Evolutionary conservation across 2,797 vertebrate genomes (phyloP), one percentile per base, ranked within the genome.

Genomic region (Hemitrygon akajei): DNA sequence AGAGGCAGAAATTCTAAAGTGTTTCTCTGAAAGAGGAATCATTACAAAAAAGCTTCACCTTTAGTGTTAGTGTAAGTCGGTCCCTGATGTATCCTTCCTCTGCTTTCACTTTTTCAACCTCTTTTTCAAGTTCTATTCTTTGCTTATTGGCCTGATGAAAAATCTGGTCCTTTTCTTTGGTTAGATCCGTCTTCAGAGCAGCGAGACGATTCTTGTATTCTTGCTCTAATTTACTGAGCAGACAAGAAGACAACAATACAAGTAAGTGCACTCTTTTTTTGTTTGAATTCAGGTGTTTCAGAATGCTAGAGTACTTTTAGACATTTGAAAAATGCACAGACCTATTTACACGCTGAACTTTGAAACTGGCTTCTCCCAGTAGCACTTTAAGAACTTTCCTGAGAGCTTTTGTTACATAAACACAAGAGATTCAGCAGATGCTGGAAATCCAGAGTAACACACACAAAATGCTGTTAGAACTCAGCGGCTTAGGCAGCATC

Each of bases 51-150:
- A 73, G 0, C 2, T 30, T 91, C 97, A 99, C 99, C 98, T 99
- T 99, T 82, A 98, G 95, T 1, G 97, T 96, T 87, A 99, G 96
- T 34, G 97, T 96, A 0, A 99, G 98, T 93, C 97, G 98, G 94
- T 99, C 98, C 77, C 98, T 94, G 93, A 98, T 95, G 76, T 98
- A 98, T 25, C 96, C 97, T 94, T 99, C 98, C 1, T 99, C 98
- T 0, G 96, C 97, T 94, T 97, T 98, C 95, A 98, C 96, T 95
- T 98, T 98, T 47, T 97, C 95, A 0, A 99, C 96, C 95, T 98
- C 97, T 1, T 97, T 97, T 94, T 99, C 98, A 95, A 98, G 96
- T 11, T 98, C 97, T 91, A 97, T 95, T 0, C 97, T 96, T 95
- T 99, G 98, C 94, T 97, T 97, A 75, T 79, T 96, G 0, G 97